A percentile compares a stretch with the other conserved stretches of the same genome.
These are phyloP conservation scores for Dissostichus mawsoni DNA, from an alignment of 2,113 vertebrate genomes.

Conservation along the genomic window DNA sequence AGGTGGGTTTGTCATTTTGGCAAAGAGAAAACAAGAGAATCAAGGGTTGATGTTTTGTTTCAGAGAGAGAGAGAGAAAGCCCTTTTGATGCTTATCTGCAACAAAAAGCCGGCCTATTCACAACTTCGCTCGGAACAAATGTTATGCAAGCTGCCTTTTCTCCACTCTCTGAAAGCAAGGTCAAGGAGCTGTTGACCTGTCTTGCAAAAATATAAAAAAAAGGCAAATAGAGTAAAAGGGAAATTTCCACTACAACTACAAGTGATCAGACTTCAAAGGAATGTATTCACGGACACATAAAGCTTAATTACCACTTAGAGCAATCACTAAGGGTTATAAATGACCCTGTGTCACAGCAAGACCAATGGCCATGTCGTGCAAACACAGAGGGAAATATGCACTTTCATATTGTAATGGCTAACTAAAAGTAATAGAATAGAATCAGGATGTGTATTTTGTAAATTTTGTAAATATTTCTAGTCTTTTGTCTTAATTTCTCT, in stretches of 20 bases:
- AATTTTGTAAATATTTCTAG: too few relatives aligned
- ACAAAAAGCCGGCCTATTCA: slow-evolving; percentile 17
- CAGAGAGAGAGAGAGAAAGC: background rate
- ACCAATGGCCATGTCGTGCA: slow-evolving; percentile 19
- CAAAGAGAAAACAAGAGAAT: background rate
- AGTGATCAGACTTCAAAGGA: slow-evolving; percentile 34
- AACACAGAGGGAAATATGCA: too few relatives aligned
- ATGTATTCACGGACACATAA: background rate
- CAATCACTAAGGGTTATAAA: slow-evolving; percentile 46
- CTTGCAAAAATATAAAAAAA: slow-evolving; percentile 2
- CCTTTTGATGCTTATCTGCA: slow-evolving; percentile 60
- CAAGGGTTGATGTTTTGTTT: slow-evolving; percentile 22
- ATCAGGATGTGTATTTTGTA: too few relatives aligned
- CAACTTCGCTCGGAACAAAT: slow-evolving; percentile 29
- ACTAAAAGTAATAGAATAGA: too few relatives aligned
- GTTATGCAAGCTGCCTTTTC: slow-evolving; percentile 49
- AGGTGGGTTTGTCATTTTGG: slow-evolving; percentile 13
- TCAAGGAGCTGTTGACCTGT: slow-evolving; percentile 63
- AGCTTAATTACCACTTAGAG: slow-evolving; percentile 13
- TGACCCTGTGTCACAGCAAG: slow-evolving; percentile 32
- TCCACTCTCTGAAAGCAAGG: slow-evolving; percentile 18
- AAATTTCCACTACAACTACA: slow-evolving; percentile 37
- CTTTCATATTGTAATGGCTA: too few relatives aligned
- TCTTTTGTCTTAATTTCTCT: too few relatives aligned
- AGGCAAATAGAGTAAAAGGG: background rate